A percentile compares a stretch with the other conserved stretches of the same genome.
Conservation (phyloP, 2,888 invertebrate species). For the Dexiosoma caninum region DNA sequence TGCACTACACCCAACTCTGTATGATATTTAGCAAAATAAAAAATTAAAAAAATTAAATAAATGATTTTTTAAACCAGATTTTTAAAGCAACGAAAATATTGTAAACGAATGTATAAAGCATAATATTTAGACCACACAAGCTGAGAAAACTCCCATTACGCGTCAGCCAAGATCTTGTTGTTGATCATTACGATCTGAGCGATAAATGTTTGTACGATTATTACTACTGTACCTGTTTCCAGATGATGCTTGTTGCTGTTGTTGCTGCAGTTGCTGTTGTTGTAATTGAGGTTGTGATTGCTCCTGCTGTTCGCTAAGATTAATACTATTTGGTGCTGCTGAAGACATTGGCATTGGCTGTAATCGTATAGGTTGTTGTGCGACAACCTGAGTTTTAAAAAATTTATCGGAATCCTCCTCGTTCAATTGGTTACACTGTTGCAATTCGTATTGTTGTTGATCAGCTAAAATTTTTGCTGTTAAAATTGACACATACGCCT, state of each 20-base stretch:
- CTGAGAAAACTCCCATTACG: constrained; percentile 89
- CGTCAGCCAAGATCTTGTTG: constrained; percentile 86
- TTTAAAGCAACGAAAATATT: background rate
- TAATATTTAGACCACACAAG: constrained; percentile 84
- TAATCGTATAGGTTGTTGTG: constrained; percentile 65
- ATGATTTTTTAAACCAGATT: background rate
- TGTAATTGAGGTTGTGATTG: constrained; percentile 71
- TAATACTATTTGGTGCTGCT: constrained; percentile 65
- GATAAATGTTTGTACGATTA: constrained; percentile 64
- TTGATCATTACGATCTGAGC: constrained; percentile 65
- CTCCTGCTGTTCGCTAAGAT: constrained; percentile 64
- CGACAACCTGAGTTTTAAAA: constrained; percentile 58
- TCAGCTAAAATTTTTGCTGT: constrained; percentile 81
- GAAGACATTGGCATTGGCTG: constrained; percentile 62
- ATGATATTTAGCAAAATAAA: constrained; percentile 2
- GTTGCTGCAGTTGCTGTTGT: constrained; percentile 69
- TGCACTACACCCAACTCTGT: no score
- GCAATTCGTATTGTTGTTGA: constrained; percentile 74
- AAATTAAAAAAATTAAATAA: background rate
- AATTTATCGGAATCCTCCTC: constrained; percentile 74
- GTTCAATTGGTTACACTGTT: constrained; percentile 66
- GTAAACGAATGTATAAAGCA: constrained; percentile 13
- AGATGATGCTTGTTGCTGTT: constrained; percentile 69
- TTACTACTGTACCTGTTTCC: constrained; percentile 66
- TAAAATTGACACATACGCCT: constrained; percentile 88